phyloP scores from a whole-genome alignment of 2,888 invertebrate genomes.

The Ischnura elegans region DNA sequence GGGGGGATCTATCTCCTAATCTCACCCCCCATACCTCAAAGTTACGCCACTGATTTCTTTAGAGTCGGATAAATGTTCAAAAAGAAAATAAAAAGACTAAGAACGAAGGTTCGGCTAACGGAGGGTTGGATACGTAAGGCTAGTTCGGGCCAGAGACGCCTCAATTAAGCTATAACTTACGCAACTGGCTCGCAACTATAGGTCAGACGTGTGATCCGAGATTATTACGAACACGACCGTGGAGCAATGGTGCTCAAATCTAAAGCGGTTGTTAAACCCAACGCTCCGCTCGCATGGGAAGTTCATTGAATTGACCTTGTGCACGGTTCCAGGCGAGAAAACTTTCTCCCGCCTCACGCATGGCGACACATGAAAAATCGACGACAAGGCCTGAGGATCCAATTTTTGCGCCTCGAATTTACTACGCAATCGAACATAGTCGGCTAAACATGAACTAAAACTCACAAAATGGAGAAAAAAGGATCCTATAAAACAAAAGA shows the following conservation, averaged over 20 bases:
- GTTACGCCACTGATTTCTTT: too few relatives aligned
- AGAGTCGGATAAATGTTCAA: too few relatives aligned
- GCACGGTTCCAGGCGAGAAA: neutral
- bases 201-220: neutral
- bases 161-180: neutral
- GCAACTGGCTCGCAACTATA: neutral
- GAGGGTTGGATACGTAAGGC: too few relatives aligned
- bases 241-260: neutral
- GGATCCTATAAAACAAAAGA: too few relatives aligned
- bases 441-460: too few relatives aligned
- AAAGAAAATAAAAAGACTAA: too few relatives aligned
- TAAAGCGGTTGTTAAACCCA: neutral
- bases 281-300: neutral
- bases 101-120: too few relatives aligned
- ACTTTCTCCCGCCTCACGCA: neutral
- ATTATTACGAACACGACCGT: neutral
- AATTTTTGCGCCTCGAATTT: neutral
- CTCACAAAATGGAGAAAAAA: too few relatives aligned
- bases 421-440: too few relatives aligned
- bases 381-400: neutral
- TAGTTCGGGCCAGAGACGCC: neutral
- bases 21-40: too few relatives aligned
- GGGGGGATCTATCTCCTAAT: too few relatives aligned
- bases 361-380: neutral
- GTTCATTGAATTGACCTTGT: slow-evolving; percentile 26